Evolutionary conservation across 2,113 vertebrate genomes (phyloP).

Genomic region (Onychorhynchus coronatus): DNA sequence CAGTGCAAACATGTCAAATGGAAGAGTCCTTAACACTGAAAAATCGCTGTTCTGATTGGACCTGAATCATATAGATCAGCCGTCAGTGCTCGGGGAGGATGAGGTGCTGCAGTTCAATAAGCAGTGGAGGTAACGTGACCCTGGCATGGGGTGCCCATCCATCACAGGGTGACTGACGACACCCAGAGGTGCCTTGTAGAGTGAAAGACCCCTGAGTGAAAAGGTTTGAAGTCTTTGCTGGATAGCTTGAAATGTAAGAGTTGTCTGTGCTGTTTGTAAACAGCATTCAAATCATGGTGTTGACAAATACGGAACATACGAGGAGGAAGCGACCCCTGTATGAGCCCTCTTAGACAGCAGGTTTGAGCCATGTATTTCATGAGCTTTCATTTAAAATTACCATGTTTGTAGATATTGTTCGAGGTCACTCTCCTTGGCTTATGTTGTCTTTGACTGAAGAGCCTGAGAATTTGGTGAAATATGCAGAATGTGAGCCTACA

Average conservation of each 20-base stretch:
- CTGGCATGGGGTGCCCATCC: constrained; percentile 27
- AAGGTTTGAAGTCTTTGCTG: not conserved
- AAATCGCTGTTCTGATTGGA: constrained; percentile 51
- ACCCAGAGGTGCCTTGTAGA: not conserved
- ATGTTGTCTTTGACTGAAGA: not conserved
- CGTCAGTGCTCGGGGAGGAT: not conserved
- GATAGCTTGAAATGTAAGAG: not conserved
- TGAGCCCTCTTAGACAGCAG: not conserved
- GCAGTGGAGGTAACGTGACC: constrained; percentile 23
- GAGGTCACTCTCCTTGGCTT: not conserved
- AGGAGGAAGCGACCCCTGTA: not conserved
- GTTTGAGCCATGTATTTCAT: not conserved
- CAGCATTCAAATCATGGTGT: not conserved
- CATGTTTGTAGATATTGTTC: not conserved
- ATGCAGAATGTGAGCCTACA: not conserved
- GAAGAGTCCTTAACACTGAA: constrained; percentile 51
- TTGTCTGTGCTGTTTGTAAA: not conserved
- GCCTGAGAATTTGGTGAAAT: not conserved
- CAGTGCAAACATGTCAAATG: not conserved
- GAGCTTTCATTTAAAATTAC: not conserved
- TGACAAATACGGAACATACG: not conserved
- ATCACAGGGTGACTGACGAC: constrained; percentile 48
- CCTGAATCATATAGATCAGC: constrained; percentile 43
- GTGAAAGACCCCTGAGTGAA: not conserved
- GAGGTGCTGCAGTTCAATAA: constrained; percentile 50